Evolutionary conservation across 2,888 invertebrate genomes (phyloP).

Genomic region (Silvanus unidentatus): DNA sequence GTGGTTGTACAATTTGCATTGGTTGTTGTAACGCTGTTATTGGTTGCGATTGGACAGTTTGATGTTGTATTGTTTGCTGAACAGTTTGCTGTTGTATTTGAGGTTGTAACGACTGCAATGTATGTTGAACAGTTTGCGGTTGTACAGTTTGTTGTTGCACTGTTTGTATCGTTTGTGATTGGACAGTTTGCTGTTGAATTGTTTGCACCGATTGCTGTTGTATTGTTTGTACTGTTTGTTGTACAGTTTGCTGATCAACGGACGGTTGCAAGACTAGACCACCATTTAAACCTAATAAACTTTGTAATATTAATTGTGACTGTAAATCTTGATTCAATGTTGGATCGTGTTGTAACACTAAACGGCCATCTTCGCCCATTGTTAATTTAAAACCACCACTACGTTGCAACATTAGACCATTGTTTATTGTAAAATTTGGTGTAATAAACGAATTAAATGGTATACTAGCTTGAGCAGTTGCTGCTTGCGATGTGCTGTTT

Average conservation of each 20-base stretch:
- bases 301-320: constrained; percentile 44
- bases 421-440: constrained; percentile 44
- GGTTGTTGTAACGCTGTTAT: constrained; percentile 37
- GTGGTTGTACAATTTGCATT: constrained; percentile 42
- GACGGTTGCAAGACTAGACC: constrained; percentile 43
- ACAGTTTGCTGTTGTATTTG: constrained; percentile 41
- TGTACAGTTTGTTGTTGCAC: constrained; percentile 45
- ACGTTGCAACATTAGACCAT: constrained; percentile 48
- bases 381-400: constrained; percentile 61
- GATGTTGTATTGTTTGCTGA: constrained; percentile 39
- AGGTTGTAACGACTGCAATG: constrained; percentile 39
- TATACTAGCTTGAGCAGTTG: constrained; percentile 30
- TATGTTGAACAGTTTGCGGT: constrained; percentile 38
- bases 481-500: constrained; percentile 33
- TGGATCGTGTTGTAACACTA: constrained; percentile 61
- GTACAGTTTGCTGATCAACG: constrained; percentile 43
- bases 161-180: constrained; percentile 45
- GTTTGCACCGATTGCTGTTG: constrained; percentile 46
- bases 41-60: constrained; percentile 40
- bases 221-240: constrained; percentile 45
- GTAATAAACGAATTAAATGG: constrained; percentile 41
- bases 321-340: constrained; percentile 52
- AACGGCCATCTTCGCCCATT: constrained; percentile 61
- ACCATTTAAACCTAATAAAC: constrained; percentile 42
- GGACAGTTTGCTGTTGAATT: constrained; percentile 45